phyloP scores from a whole-genome alignment of 1,140 invertebrate species.

The Agrypnia vestita region DNA sequence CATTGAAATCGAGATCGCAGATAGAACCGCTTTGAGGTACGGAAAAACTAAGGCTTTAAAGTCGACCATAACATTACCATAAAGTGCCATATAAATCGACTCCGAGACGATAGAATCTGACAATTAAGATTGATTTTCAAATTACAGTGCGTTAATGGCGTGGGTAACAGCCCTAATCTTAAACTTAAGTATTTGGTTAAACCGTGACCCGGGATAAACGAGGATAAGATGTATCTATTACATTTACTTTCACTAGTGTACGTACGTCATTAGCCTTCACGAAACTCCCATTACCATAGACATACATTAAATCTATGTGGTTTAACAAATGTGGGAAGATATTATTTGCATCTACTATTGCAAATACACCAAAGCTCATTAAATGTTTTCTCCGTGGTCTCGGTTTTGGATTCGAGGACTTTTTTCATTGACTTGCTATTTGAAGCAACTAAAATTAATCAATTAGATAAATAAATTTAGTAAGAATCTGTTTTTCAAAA shows the following conservation, averaged over 20 bases:
- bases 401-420: too few relatives aligned
- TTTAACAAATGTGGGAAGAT: neutral
- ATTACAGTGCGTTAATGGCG: slow-evolving; percentile 35
- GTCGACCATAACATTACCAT: slow-evolving; percentile 43
- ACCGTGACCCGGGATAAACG: slow-evolving; percentile 30
- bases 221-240: slow-evolving; percentile 24
- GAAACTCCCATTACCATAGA: neutral
- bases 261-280: slow-evolving; percentile 17
- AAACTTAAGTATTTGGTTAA: slow-evolving; percentile 34
- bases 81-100: slow-evolving; percentile 34
- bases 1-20: neutral
- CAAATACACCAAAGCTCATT: too few relatives aligned
- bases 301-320: neutral
- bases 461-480: too few relatives aligned
- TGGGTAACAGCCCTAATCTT: slow-evolving; percentile 31
- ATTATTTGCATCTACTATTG: neutral
- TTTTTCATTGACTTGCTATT: too few relatives aligned
- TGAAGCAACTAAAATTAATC: too few relatives aligned
- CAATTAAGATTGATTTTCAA: slow-evolving; percentile 42
- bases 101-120: slow-evolving; percentile 32
- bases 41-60: slow-evolving; percentile 28
- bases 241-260: slow-evolving; percentile 22
- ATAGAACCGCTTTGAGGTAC: neutral
- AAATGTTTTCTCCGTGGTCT: too few relatives aligned
- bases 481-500: too few relatives aligned